Percentiles rank a stretch among this genome's conserved stretches.
phyloP scores from a whole-genome alignment of 2,888 invertebrate genomes.

The Parascotia fuliginaria region DNA sequence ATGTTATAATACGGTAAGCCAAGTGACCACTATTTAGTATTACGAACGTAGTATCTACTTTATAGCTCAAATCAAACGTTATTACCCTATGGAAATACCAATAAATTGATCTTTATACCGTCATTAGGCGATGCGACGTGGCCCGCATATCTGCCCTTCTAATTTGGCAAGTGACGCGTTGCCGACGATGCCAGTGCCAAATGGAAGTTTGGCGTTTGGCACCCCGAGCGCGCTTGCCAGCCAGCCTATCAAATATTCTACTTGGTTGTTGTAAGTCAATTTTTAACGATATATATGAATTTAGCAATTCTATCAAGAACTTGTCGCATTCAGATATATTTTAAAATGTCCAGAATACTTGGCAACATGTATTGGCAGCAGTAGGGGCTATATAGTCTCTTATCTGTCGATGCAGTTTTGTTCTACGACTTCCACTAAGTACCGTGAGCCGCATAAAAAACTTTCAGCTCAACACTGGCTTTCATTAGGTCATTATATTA shows the following conservation, averaged over 20 bases:
- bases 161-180: constrained; percentile 26
- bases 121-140: constrained; percentile 9
- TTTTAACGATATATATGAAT: constrained; percentile 7
- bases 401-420: no score
- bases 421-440: no score
- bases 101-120: constrained; percentile 24
- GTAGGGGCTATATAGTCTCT: no score
- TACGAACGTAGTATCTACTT: constrained; percentile 11
- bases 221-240: constrained; percentile 9
- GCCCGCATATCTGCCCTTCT: constrained; percentile 7
- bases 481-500: no score
- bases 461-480: no score
- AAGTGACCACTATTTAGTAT: constrained; percentile 2
- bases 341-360: no score
- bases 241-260: constrained; percentile 21
- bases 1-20: background rate
- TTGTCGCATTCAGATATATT: no score
- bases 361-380: no score
- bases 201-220: constrained; percentile 8
- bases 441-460: no score
- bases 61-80: constrained; percentile 18
- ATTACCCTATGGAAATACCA: constrained; percentile 18
- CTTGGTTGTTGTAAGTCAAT: constrained; percentile 3
- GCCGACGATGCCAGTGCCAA: constrained; percentile 20
- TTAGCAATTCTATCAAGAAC: no score